These are phyloP conservation scores for Ligdia adustata DNA, from an alignment of 2,888 invertebrate species.

Conservation along the genomic window DNA sequence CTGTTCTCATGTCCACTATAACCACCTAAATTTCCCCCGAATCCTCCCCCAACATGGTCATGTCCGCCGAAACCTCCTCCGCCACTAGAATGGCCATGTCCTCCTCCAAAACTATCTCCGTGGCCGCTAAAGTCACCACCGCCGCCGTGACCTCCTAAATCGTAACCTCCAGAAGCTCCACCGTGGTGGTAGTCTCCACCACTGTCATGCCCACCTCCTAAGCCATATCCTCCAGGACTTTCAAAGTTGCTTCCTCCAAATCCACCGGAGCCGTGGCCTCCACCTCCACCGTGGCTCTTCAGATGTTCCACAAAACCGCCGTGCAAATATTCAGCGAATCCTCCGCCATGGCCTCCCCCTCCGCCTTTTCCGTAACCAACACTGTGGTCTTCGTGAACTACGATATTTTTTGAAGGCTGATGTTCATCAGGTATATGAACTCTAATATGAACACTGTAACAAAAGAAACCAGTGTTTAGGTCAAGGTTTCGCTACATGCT, in stretches of 20 bases:
- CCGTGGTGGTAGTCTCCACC: slow-evolving; percentile 42
- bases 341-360: slow-evolving; percentile 49
- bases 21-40: slow-evolving; percentile 56
- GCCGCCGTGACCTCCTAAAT: slow-evolving; percentile 22
- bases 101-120: slow-evolving; percentile 44
- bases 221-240: slow-evolving; percentile 17
- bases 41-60: too few species aligned
- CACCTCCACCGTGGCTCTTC: slow-evolving; percentile 42
- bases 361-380: slow-evolving; percentile 36
- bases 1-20: slow-evolving; percentile 45
- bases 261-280: slow-evolving; percentile 57
- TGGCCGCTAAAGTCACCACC: slow-evolving; percentile 45
- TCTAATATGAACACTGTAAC: slow-evolving; percentile 83
- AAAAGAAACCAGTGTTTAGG: slow-evolving; percentile 26
- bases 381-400: slow-evolving; percentile 60
- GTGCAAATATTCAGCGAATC: slow-evolving; percentile 54
- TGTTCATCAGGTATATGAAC: slow-evolving; percentile 81
- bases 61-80: slow-evolving; percentile 37
- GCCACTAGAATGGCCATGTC: slow-evolving; percentile 41
- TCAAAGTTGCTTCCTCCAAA: slow-evolving; percentile 45
- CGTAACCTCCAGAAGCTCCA: slow-evolving; percentile 52
- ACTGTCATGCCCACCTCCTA: slow-evolving; percentile 33
- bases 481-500: slow-evolving; percentile 3
- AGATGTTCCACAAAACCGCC: slow-evolving; percentile 63
- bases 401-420: slow-evolving; percentile 73